A percentile compares a stretch with the other conserved stretches of the same genome.
Conservation (phyloP, 1,140 invertebrate species). For the Plectrocnemia conspersa region DNA sequence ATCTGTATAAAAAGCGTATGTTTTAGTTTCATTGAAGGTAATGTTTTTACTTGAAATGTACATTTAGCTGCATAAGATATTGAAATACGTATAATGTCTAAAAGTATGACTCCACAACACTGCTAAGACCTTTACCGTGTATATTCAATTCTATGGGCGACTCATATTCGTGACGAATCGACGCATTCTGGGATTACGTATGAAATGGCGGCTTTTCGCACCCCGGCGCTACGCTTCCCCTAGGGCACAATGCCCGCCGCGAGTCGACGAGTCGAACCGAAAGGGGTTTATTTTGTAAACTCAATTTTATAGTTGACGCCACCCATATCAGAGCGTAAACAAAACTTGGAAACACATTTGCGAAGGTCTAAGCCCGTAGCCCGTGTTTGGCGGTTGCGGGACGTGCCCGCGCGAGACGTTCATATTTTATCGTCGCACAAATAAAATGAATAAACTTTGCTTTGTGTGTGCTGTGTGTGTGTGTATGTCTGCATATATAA, state of each 20-base stretch:
- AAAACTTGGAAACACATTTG: slow-evolving; percentile 8
- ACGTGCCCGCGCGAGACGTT: neutral
- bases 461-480: no score
- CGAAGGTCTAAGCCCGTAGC: neutral
- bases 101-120: no score
- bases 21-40: no score
- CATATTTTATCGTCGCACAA: no score
- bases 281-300: slow-evolving; percentile 8
- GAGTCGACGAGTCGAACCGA: neutral
- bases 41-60: no score
- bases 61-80: no score
- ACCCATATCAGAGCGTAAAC: neutral
- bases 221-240: neutral
- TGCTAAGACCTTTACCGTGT: no score
- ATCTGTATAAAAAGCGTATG: no score
- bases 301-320: slow-evolving; percentile 2
- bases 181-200: slow-evolving; percentile 19
- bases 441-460: no score
- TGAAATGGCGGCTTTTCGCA: slow-evolving; percentile 11
- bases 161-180: slow-evolving; percentile 26
- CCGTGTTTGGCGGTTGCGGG: neutral
- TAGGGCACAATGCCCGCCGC: neutral
- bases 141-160: no score
- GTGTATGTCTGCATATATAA: no score
- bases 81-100: no score